These are phyloP conservation scores for Lasiurus borealis DNA, from an alignment of 2,113 vertebrate genomes.

Conservation along the genomic window DNA sequence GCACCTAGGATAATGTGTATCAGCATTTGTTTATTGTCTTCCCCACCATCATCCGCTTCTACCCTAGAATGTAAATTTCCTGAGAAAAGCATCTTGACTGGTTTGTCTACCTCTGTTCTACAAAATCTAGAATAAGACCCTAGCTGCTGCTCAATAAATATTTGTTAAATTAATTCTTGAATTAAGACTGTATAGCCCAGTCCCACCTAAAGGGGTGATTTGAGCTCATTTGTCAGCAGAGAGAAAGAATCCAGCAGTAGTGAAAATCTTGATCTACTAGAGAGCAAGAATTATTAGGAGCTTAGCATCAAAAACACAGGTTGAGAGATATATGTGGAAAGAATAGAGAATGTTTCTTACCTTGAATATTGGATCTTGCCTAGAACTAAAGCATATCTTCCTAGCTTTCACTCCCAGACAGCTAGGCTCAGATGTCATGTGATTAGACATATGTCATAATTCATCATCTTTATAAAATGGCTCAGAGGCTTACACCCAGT, in stretches of 20 bases:
- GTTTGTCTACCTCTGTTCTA: neutral
- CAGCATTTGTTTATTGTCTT: neutral
- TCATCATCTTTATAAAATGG: constrained; percentile 76
- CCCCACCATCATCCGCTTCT: neutral
- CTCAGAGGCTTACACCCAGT: constrained; percentile 33
- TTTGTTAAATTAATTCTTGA: neutral
- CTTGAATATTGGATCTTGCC: constrained; percentile 39
- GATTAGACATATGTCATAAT: constrained; percentile 69
- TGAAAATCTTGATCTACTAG: neutral
- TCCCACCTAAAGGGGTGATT: neutral
- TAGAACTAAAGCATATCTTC: constrained; percentile 33
- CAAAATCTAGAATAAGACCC: neutral
- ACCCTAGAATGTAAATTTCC: neutral
- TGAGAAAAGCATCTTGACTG: neutral
- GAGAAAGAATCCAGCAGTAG: neutral
- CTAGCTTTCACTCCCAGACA: constrained; percentile 57
- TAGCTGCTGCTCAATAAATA: neutral
- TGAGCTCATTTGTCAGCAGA: constrained; percentile 29
- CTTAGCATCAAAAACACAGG: constrained; percentile 9
- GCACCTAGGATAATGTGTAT: neutral
- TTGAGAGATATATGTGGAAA: neutral
- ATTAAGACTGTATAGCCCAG: neutral
- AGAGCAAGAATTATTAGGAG: neutral
- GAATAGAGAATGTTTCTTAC: neutral
- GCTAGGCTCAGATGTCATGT: too few species aligned